These are phyloP conservation scores for Spisula solida DNA, from an alignment of 2,888 invertebrate genomes.

Conservation along the genomic window DNA sequence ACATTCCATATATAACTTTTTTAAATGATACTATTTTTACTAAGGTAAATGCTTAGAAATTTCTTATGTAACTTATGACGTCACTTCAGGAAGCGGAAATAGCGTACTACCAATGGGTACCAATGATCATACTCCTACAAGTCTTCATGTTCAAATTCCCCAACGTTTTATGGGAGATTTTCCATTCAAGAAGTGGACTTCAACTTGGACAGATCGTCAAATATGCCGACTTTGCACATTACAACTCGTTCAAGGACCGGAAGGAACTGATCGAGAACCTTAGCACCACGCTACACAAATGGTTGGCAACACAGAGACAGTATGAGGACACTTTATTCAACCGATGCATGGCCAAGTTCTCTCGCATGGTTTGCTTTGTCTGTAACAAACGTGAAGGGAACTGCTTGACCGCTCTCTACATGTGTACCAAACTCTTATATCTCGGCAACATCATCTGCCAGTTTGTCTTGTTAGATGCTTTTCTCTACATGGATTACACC, in stretches of 20 bases:
- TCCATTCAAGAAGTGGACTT: conserved; percentile 81
- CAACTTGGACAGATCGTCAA: conserved; percentile 79
- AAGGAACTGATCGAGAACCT: conserved; percentile 81
- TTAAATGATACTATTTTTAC: too few relatives aligned
- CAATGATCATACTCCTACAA: conserved; percentile 81
- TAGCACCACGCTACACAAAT: conserved; percentile 80
- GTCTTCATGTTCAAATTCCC: conserved; percentile 84
- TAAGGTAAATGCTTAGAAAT: too few relatives aligned
- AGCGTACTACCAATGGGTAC: conserved; percentile 85
- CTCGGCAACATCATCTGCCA: conserved; percentile 81
- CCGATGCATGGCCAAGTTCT: conserved; percentile 75
- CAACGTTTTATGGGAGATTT: conserved; percentile 82
- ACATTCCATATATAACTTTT: not conserved
- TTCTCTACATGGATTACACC: conserved; percentile 82
- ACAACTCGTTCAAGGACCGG: conserved; percentile 81
- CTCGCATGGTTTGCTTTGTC: conserved; percentile 78
- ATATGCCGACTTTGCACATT: conserved; percentile 81
- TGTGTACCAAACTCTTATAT: conserved; percentile 80
- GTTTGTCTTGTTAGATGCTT: conserved; percentile 83
- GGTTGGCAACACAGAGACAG: conserved; percentile 81
- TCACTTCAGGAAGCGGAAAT: conserved; percentile 76
- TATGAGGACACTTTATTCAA: conserved; percentile 81
- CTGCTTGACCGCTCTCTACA: conserved; percentile 81
- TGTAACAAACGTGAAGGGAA: conserved; percentile 83
- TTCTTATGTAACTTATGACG: not conserved